Percentiles rank a stretch among this genome's conserved stretches.
Evolutionary conservation across 1,140 invertebrate species (phyloP).

Genomic region (Atta colombica): DNA sequence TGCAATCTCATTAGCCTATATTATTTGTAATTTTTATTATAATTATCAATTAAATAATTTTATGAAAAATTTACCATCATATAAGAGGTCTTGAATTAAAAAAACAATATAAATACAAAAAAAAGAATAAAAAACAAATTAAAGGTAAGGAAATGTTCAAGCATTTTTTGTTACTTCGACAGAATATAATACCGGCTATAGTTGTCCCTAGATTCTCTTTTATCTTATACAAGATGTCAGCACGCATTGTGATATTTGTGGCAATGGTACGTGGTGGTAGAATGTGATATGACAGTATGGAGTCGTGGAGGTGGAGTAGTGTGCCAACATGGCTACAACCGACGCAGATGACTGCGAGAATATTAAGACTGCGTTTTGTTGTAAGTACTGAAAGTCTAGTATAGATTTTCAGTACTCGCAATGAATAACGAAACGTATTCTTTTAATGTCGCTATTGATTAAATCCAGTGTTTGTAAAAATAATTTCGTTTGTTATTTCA

Average conservation of each 20-base stretch:
- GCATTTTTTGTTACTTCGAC: background rate
- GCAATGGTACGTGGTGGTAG: background rate
- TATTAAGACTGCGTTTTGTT: background rate
- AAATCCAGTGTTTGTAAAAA: background rate
- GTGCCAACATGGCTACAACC: conserved; percentile 33
- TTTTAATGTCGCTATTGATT: background rate
- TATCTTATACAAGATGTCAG: conserved; percentile 27
- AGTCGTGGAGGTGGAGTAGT: background rate
- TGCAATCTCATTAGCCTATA: too few relatives aligned
- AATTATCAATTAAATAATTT: too few relatives aligned
- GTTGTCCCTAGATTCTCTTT: background rate
- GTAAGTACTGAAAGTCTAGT: too few relatives aligned
- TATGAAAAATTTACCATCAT: background rate
- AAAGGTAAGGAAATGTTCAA: background rate
- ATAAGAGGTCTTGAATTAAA: background rate
- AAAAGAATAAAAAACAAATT: background rate
- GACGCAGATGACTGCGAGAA: background rate
- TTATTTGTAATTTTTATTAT: too few relatives aligned
- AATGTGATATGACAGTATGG: too few relatives aligned
- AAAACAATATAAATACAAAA: background rate
- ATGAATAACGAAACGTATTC: too few relatives aligned
- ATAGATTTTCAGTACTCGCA: too few relatives aligned
- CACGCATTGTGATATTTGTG: background rate
- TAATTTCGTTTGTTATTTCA: background rate
- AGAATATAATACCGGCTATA: conserved; percentile 5